These are phyloP conservation scores for Enteromius fasciolatus DNA, from an alignment of 2,797 vertebrate genomes.

Conservation along the genomic window DNA sequence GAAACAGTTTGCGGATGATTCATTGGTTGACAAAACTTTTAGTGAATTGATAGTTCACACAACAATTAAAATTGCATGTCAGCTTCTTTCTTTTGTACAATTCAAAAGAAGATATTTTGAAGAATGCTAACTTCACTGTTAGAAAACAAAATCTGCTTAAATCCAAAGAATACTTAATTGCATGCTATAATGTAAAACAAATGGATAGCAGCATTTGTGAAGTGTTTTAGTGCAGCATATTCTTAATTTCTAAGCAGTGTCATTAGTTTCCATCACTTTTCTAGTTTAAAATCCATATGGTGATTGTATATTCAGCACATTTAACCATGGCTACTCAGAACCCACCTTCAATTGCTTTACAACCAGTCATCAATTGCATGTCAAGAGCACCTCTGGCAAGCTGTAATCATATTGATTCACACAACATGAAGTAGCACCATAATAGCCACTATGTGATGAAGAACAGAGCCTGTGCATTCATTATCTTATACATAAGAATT, in stretches of 20 bases:
- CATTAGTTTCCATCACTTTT: background rate
- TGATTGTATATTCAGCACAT: conserved; percentile 12
- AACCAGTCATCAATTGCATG: conserved; percentile 34
- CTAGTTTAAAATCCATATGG: conserved; percentile 5
- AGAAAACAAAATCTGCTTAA: background rate
- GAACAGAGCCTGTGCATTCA: conserved; percentile 21
- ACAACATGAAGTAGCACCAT: conserved; percentile 29
- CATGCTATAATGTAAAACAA: background rate
- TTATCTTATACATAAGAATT: conserved; percentile 10
- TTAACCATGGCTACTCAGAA: background rate
- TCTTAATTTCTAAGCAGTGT: conserved; percentile 10
- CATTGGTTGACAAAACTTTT: background rate
- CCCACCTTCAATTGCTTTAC: background rate
- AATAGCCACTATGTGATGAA: conserved; percentile 20
- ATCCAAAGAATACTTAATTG: background rate
- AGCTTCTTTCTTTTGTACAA: background rate
- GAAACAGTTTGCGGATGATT: background rate
- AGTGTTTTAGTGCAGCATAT: background rate
- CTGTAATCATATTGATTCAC: conserved; percentile 46
- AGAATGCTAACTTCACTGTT: background rate
- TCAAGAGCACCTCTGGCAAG: conserved; percentile 33
- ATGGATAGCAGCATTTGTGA: background rate
- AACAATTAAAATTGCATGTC: background rate
- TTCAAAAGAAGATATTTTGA: background rate
- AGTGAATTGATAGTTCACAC: background rate